Evolutionary conservation across 2,888 invertebrate genomes (phyloP), one percentile per base, ranked within the genome.

Genomic region (Phania funesta): DNA sequence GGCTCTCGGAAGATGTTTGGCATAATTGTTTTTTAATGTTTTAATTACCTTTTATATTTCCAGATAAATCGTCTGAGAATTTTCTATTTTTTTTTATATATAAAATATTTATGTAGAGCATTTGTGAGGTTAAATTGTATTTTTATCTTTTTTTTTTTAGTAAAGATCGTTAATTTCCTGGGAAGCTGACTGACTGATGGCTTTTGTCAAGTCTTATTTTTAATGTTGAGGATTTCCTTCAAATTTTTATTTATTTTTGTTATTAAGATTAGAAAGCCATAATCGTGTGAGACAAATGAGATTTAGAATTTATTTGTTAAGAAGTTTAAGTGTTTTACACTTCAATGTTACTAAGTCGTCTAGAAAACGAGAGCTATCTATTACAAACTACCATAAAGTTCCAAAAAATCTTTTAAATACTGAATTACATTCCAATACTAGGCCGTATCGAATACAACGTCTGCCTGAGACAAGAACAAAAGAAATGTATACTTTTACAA

Each of bases 21-120:
- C 48, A 62, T 68, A 68, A 76, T 60, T 52, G 68, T 60, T 32
- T 56, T 62, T 70, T 64, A 70, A 70, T 64, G 54, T 64, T 64
- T 77, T 56, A 46, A 70, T 77, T 56, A 38, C 11, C 38, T 62
- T 41, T 64, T 29, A 44, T 46, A 35, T 20, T 70, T 77, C 41
- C n/a, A 71, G 60, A 48, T 71, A 60, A 60, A 50, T 26, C 9
- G 18, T 26, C 58, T 60, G 3, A 16, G 13, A 50, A 50, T 50
- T 56, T 58, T 4, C 46, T n/a, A 3, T n/a, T 38, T 24, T 48
- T 16, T 22, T 38, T 60, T 73, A 16, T n/a, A n/a, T 16, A 1
- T 22, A 38, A n/a, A n/a, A n/a, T 26, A 1, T 35, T 38, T 38
- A 38, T 38, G 35, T n/a, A 24, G 26, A 67, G 26, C 24, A 41